Percentiles rank a stretch among this genome's conserved stretches.
These are phyloP conservation scores for Rhinolophus sinicus DNA, from an alignment of 2,113 vertebrate genomes.

Conservation along the genomic window DNA sequence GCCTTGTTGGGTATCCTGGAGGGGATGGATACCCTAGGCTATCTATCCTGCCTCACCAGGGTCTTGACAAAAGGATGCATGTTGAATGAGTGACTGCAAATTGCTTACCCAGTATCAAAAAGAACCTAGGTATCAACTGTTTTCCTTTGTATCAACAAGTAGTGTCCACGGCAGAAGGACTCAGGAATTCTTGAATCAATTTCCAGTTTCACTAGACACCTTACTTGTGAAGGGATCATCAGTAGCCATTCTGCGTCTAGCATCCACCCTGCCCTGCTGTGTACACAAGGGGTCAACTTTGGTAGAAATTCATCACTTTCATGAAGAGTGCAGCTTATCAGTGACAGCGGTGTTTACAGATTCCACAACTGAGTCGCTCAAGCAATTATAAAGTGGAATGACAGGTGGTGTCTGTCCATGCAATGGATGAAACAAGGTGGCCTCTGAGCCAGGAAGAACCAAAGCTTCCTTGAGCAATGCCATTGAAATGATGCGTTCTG, in stretches of 20 bases:
- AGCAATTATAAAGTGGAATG: neutral
- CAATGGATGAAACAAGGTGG: neutral
- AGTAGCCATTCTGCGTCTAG: fast-evolving
- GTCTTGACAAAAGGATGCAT: neutral
- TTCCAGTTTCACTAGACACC: neutral
- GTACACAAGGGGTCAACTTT: fast-evolving
- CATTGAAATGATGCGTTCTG: fast-evolving
- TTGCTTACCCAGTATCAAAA: fast-evolving
- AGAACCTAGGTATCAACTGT: fast-evolving
- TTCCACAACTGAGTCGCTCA: fast-evolving
- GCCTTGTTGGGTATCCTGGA: no score
- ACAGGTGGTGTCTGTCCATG: fast-evolving
- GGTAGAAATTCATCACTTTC: neutral
- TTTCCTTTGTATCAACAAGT: neutral
- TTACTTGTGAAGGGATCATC: fast-evolving
- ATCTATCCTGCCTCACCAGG: no score
- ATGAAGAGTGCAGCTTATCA: fast-evolving
- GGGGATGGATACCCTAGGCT: no score
- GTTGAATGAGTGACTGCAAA: neutral
- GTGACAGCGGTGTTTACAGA: neutral
- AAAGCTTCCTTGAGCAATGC: fast-evolving
- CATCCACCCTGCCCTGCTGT: neutral
- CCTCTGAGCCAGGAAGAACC: fast-evolving
- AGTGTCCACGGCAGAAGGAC: no score
- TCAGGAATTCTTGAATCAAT: neutral